Evolutionary conservation across 2,888 invertebrate genomes (phyloP), one percentile per base, ranked within the genome.

Genomic region (Lydus trimaculatus): DNA sequence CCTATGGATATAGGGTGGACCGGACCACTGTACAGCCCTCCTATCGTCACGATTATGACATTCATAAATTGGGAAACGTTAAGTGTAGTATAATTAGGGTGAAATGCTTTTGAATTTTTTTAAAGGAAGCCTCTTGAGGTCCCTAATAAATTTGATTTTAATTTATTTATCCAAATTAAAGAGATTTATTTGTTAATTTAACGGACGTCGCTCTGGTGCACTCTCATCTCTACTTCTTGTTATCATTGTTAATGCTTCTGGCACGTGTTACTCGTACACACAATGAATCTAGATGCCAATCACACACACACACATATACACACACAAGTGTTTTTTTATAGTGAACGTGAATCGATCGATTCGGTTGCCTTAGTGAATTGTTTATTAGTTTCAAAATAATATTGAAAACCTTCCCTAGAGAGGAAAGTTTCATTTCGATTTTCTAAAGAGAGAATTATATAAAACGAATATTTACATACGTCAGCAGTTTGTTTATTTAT

Each of bases 361-460:
- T 66, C 69, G 74, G 79, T 80, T 79, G 79, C 79, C 43, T 76
- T 76, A 76, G 80, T 73, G 70, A 76, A 69, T 70, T 80, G 78
- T 76, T 79, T 76, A 75, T 75, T 74, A 68, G 70, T 73, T 71
- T 72, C 74, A 77, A 56, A 78, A 78, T 72, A 77, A 73, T n/a
- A 43, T 72, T 75, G 76, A 72, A 69, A n/a, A n/a, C n/a, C n/a
- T n/a, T n/a, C n/a, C n/a, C n/a, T n/a, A n/a, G n/a, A n/a, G n/a
- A 73, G 80, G 80, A 69, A 74, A 73, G 15, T 36, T 39, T 56
- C 31, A 48, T n/a, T 20, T 56, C 2, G 28, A 60, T 36, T 33
- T 60, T 60, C 8, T 6, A 31, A 4, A 28, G 2, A 3, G 28
- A 28, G 4, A 3, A 28, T 28, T 28, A 28, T 28, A 3, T 28